These are phyloP conservation scores for Nasonia longicornis DNA, from an alignment of 1,140 invertebrate genomes.

Conservation along the genomic window DNA sequence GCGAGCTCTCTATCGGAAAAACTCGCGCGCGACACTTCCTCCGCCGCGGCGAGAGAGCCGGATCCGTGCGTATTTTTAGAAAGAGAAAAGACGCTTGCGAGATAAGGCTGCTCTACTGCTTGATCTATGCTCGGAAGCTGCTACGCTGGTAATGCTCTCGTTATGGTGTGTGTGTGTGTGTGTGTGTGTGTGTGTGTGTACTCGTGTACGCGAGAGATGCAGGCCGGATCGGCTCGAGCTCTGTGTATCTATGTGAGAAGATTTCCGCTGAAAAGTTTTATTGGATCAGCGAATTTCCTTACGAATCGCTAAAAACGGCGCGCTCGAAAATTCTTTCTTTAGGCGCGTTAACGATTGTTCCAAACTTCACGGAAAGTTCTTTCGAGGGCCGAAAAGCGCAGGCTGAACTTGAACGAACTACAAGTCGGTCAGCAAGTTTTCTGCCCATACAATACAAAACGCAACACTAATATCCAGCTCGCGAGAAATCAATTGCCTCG, in stretches of 20 bases:
- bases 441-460: too few relatives aligned
- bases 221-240: too few relatives aligned
- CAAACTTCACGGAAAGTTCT: too few relatives aligned
- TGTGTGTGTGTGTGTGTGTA: too few relatives aligned
- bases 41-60: background rate
- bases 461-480: too few relatives aligned
- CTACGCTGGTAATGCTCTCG: background rate
- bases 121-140: background rate
- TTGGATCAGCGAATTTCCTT: background rate
- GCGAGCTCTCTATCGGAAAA: background rate
- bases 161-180: too few relatives aligned
- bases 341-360: background rate
- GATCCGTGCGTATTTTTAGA: background rate
- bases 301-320: background rate
- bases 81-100: background rate
- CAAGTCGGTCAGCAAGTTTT: too few relatives aligned
- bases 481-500: background rate
- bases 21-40: background rate
- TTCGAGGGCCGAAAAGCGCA: background rate
- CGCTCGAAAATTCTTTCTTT: too few relatives aligned
- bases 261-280: too few relatives aligned
- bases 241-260: too few relatives aligned
- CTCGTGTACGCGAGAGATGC: too few relatives aligned
- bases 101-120: background rate
- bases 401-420: too few relatives aligned